A percentile compares a stretch with the other conserved stretches of the same genome.
These are phyloP conservation scores for Mesorhabditis spiculigera DNA, from an alignment of 2,888 invertebrate species.

Conservation along the genomic window DNA sequence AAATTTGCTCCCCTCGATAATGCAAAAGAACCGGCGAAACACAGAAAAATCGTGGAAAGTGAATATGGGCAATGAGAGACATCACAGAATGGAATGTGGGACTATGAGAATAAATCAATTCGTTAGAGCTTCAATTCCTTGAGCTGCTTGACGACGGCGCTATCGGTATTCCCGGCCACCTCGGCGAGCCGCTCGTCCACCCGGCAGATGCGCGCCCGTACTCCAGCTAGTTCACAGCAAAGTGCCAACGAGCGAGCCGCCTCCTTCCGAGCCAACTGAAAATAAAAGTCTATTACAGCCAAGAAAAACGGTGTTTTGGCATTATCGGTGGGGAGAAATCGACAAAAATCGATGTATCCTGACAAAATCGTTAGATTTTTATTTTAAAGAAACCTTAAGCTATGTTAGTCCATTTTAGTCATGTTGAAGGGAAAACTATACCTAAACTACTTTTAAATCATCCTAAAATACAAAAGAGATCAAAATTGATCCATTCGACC, in stretches of 20 bases:
- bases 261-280: slow-evolving; percentile 1
- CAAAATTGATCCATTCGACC: too few species aligned
- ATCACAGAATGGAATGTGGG: too few species aligned
- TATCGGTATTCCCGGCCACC: background rate
- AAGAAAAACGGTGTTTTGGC: too few species aligned
- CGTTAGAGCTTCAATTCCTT: background rate
- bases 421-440: too few species aligned
- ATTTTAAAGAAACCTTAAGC: background rate
- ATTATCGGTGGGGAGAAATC: too few species aligned
- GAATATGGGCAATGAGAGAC: too few species aligned
- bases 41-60: too few species aligned
- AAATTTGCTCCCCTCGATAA: too few species aligned
- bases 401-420: background rate
- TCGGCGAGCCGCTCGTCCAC: background rate
- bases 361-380: background rate
- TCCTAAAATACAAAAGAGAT: too few species aligned
- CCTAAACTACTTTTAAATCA: too few species aligned
- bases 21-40: too few species aligned
- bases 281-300: background rate
- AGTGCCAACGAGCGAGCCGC: background rate
- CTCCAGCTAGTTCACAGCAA: background rate
- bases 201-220: background rate
- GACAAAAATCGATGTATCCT: background rate
- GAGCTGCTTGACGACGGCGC: background rate
- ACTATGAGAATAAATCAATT: too few species aligned